Conservation (phyloP, 2,888 invertebrate species). For the Piscicola geometra region DNA sequence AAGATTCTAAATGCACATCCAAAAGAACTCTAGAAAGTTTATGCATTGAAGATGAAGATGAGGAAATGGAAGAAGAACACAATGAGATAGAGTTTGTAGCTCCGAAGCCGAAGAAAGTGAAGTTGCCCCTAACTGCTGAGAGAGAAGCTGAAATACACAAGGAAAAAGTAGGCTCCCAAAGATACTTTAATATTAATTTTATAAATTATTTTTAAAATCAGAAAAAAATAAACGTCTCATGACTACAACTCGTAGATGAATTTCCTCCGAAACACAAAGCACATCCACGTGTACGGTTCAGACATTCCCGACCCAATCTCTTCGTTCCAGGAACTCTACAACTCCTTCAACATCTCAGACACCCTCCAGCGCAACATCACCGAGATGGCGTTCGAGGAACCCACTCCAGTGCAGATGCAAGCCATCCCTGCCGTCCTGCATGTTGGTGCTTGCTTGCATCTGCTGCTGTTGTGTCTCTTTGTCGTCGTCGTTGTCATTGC, state of each 20-base stretch:
- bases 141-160: conserved; percentile 33
- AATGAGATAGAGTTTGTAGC: neutral
- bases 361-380: conserved; percentile 67
- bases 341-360: conserved; percentile 61
- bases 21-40: neutral
- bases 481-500: too few species aligned
- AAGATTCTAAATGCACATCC: neutral
- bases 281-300: conserved; percentile 73
- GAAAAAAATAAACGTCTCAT: too few species aligned
- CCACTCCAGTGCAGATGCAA: conserved; percentile 66
- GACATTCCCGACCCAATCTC: conserved; percentile 71
- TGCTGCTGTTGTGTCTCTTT: neutral
- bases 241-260: conserved; percentile 62
- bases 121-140: neutral
- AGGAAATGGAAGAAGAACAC: conserved; percentile 19
- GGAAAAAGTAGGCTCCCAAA: conserved; percentile 29
- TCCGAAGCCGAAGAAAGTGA: neutral
- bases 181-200: neutral
- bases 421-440: conserved; percentile 78
- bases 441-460: conserved; percentile 43
- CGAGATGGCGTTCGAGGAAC: conserved; percentile 49
- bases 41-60: conserved; percentile 1
- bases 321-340: conserved; percentile 64
- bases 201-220: neutral
- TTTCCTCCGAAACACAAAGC: conserved; percentile 67